These are phyloP conservation scores for Spinus olivaceus DNA, from an alignment of 2,797 vertebrate species.

Conservation along the genomic window DNA sequence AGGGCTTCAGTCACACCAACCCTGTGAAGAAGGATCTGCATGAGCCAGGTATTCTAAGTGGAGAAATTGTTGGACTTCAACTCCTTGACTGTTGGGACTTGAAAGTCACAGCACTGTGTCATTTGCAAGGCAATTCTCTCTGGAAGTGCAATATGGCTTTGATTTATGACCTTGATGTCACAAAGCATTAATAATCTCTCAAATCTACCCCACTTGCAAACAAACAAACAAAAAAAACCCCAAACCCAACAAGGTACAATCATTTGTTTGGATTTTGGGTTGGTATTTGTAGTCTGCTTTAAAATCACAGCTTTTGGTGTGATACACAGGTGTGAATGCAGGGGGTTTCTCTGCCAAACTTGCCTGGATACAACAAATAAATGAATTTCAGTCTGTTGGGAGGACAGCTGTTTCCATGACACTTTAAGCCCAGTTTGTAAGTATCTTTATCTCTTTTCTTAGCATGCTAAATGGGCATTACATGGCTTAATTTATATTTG, in stretches of 20 bases:
- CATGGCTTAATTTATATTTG: neutral
- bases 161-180: neutral
- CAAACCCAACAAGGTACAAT: neutral
- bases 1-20: neutral
- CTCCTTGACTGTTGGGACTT: neutral
- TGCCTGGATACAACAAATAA: neutral
- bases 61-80: neutral
- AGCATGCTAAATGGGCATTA: neutral
- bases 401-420: neutral
- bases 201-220: neutral
- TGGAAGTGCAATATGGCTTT: neutral
- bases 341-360: neutral
- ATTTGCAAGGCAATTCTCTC: neutral
- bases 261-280: neutral
- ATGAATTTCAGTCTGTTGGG: neutral
- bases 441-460: neutral
- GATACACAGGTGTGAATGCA: neutral
- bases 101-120: conserved; percentile 6
- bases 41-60: neutral
- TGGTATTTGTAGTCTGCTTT: neutral
- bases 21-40: neutral
- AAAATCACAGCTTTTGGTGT: neutral
- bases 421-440: neutral
- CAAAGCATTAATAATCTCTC: neutral
- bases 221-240: neutral